Evolutionary conservation across 2,113 vertebrate genomes (phyloP).

Genomic region (Campylorhamphus procurvoides): DNA sequence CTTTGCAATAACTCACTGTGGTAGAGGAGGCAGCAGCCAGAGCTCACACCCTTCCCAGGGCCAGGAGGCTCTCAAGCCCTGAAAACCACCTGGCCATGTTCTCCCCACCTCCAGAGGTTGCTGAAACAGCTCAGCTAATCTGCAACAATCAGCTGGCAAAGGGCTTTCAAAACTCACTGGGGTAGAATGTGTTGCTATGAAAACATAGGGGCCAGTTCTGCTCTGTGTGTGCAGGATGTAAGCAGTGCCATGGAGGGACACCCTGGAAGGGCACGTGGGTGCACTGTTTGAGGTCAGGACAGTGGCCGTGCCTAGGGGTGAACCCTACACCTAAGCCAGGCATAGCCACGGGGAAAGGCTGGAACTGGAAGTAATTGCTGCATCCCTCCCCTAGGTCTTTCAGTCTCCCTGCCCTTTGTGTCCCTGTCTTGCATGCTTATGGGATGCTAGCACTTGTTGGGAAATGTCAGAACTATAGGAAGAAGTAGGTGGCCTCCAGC

Average conservation of each 20-base stretch:
- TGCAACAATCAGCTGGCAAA: background rate
- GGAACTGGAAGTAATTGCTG: background rate
- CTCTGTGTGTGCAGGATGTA: background rate
- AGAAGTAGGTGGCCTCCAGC: background rate
- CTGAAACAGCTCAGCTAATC: background rate
- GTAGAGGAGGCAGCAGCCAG: background rate
- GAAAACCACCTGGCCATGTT: background rate
- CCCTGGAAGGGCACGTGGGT: rapidly evolving
- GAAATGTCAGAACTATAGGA: background rate
- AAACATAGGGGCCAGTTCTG: background rate
- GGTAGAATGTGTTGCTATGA: background rate
- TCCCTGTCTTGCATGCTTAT: rapidly evolving
- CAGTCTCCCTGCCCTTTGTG: background rate
- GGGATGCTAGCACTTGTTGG: background rate
- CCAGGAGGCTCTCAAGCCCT: background rate
- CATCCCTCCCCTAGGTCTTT: background rate
- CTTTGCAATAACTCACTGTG: background rate
- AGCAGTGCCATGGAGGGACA: rapidly evolving
- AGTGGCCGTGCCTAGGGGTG: rapidly evolving
- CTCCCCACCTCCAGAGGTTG: background rate
- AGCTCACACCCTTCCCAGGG: background rate
- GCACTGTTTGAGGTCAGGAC: rapidly evolving
- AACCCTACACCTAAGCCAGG: background rate
- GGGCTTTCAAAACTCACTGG: background rate
- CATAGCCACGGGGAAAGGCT: background rate